Percentiles rank a stretch among this genome's conserved stretches.
These are phyloP conservation scores for Coptodon bakossiorum DNA, from an alignment of 2,113 vertebrate species.

Conservation along the genomic window DNA sequence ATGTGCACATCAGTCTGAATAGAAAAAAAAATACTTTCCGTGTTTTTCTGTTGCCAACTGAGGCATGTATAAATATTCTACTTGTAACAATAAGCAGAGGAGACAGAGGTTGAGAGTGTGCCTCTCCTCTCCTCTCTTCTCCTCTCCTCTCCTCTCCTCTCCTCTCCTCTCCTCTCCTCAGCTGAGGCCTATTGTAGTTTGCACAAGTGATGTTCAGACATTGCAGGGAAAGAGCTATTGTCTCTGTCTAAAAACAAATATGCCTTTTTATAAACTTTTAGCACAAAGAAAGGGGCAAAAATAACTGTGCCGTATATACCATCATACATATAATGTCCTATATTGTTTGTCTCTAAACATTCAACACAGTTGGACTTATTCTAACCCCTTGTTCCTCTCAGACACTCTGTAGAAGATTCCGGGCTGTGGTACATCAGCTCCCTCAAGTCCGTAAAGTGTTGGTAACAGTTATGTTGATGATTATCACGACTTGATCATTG, in stretches of 20 bases:
- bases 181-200: neutral
- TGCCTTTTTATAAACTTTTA: neutral
- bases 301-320: neutral
- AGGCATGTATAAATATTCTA: slow-evolving; percentile 60
- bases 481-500: slow-evolving; percentile 8
- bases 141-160: neutral
- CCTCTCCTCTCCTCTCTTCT: neutral
- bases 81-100: slow-evolving; percentile 56
- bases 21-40: neutral
- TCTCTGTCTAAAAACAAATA: neutral
- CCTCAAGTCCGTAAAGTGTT: neutral
- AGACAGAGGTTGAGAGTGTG: slow-evolving; percentile 53
- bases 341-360: neutral
- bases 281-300: neutral
- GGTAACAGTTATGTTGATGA: slow-evolving; percentile 10
- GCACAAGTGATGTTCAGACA: neutral
- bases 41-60: slow-evolving; percentile 51
- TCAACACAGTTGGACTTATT: neutral
- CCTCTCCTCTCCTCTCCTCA: neutral
- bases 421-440: neutral
- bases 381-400: neutral
- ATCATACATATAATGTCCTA: neutral
- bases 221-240: neutral
- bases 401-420: neutral
- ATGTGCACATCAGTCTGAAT: neutral